Evolutionary conservation across 2,888 invertebrate species (phyloP).

Genomic region (Sminthurinus aureus): DNA sequence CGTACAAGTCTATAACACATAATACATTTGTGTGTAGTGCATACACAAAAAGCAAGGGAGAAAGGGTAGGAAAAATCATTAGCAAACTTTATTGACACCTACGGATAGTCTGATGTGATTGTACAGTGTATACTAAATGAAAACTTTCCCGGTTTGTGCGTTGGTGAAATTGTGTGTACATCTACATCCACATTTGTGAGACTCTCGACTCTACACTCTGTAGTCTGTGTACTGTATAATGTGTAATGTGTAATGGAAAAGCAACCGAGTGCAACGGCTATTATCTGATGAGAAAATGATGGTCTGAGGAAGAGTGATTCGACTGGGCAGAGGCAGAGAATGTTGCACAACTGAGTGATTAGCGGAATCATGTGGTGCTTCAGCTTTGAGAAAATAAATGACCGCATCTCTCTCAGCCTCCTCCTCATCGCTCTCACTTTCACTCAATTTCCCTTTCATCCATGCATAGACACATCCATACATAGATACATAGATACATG

Average conservation of each 20-base stretch:
- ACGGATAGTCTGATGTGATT: neutral
- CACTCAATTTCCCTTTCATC: neutral
- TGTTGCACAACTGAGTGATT: neutral
- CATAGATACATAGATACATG: no score
- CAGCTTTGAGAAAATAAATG: neutral
- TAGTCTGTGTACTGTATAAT: no score
- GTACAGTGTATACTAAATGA: neutral
- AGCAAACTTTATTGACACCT: neutral
- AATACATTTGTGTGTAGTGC: no score
- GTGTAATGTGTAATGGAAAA: neutral
- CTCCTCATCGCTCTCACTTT: slow-evolving; percentile 2
- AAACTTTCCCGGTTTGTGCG: neutral
- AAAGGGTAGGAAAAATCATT: neutral
- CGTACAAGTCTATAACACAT: no score
- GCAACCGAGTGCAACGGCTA: slow-evolving; percentile 16
- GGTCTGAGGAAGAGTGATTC: slow-evolving; percentile 1
- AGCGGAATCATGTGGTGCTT: neutral
- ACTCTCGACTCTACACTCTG: no score
- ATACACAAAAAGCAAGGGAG: no score
- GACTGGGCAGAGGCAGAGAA: neutral
- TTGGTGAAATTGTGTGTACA: neutral
- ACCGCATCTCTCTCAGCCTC: neutral
- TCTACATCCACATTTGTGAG: neutral
- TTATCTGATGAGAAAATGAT: slow-evolving; percentile 23
- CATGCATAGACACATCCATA: no score